A percentile compares a stretch with the other conserved stretches of the same genome.
Conservation (phyloP, 2,888 invertebrate species). For the Megastigmus dorsalis region DNA sequence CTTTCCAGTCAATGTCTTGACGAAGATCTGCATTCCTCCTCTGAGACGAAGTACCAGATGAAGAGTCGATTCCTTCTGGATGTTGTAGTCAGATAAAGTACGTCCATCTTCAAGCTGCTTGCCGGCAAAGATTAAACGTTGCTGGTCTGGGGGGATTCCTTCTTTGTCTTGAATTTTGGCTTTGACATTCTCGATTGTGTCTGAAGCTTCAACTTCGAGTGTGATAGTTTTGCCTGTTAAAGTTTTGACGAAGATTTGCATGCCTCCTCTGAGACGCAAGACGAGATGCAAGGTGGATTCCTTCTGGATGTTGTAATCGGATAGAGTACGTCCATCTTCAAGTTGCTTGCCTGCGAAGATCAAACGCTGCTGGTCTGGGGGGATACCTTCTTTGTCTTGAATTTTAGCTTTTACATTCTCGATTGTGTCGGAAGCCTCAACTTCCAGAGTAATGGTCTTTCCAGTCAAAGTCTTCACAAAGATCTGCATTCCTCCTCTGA, state of each 20-base stretch:
- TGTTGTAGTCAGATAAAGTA: slow-evolving; percentile 94
- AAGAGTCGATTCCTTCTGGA: slow-evolving; percentile 94
- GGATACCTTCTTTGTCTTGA: slow-evolving; percentile 64
- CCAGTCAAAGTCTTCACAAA: slow-evolving; percentile 46
- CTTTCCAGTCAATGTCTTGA: slow-evolving; percentile 62
- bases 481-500: slow-evolving; percentile 59
- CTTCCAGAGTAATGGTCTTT: slow-evolving; percentile 63
- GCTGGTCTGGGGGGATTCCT: slow-evolving; percentile 87
- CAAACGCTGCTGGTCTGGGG: slow-evolving; percentile 62
- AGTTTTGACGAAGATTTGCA: slow-evolving; percentile 64
- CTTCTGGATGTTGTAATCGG: slow-evolving; percentile 63
- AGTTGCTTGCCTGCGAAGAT: slow-evolving; percentile 63
- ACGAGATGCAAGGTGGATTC: slow-evolving; percentile 62
- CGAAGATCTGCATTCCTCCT: slow-evolving; percentile 80
- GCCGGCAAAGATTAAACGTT: slow-evolving; percentile 94
- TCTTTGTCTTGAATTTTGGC: slow-evolving; percentile 62
- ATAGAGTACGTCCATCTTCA: slow-evolving; percentile 60
- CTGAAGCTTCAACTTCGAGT: slow-evolving; percentile 59
- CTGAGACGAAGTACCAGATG: slow-evolving; percentile 91
- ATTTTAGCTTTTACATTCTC: slow-evolving; percentile 64
- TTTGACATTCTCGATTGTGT: slow-evolving; percentile 60
- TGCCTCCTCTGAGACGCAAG: slow-evolving; percentile 60
- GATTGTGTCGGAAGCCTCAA: slow-evolving; percentile 62
- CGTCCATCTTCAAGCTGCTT: slow-evolving; percentile 97
- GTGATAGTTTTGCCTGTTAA: slow-evolving; percentile 62